These are phyloP conservation scores for Sinocyclocheilus maitianheensis DNA, from an alignment of 2,113 vertebrate genomes.

Conservation along the genomic window DNA sequence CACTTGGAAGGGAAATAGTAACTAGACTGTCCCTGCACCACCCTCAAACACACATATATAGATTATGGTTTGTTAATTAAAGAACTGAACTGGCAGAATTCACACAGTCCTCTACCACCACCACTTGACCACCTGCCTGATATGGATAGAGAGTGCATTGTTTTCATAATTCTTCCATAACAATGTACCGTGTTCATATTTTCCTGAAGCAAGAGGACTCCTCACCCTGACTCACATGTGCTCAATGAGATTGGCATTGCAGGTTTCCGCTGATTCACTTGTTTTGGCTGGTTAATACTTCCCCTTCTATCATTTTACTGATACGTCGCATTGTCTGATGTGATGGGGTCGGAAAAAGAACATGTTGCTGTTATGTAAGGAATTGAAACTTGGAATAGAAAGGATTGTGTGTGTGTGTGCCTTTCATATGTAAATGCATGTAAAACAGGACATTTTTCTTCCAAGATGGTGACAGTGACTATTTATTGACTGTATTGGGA, in stretches of 20 bases:
- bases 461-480: background rate
- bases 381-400: slow-evolving; percentile 2
- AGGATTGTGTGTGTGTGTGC: background rate
- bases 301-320: slow-evolving; percentile 2
- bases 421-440: background rate
- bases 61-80: background rate
- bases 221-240: background rate
- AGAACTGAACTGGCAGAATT: background rate
- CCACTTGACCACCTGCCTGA: background rate
- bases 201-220: slow-evolving; percentile 28
- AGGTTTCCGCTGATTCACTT: slow-evolving; percentile 37
- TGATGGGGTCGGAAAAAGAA: background rate
- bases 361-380: slow-evolving; percentile 6
- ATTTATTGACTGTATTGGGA: background rate
- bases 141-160: slow-evolving; percentile 37
- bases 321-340: slow-evolving; percentile 24
- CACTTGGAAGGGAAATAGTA: slow-evolving; percentile 4
- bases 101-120: background rate
- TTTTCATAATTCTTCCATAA: slow-evolving; percentile 8
- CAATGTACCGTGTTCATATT: slow-evolving; percentile 44
- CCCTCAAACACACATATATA: background rate
- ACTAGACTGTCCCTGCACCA: background rate
- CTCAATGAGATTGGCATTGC: background rate
- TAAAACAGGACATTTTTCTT: background rate
- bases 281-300: slow-evolving; percentile 25